Evolutionary conservation across 2,797 vertebrate genomes (phyloP), one percentile per base, ranked within the genome.

Genomic region (Hypotaenidia okinawae): DNA sequence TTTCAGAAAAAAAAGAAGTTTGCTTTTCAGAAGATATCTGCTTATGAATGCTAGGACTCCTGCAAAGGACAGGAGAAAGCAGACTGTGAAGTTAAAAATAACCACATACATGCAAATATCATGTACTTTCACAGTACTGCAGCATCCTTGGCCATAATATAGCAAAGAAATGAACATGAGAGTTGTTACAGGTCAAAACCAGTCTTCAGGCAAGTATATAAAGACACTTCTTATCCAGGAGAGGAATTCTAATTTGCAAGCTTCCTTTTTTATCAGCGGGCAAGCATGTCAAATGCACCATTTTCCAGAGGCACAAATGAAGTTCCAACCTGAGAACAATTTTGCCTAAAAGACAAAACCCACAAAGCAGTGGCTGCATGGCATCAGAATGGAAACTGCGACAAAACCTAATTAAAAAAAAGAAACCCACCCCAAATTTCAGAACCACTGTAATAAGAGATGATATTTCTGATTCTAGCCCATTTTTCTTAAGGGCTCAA

Each of bases 41-140:
- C 67, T 94, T 91, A 72, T 43, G 84, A 91, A 90, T 84, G 68
- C 41, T 93, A 89, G 72, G 77, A 90, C 58, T 91, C 57, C 41
- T 54, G 41, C 39, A 94, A 93, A 94, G 90, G 74, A 95, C 16
- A 21, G 22, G 69, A 80, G 92, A 94, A 35, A 89, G 68, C 93
- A 93, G 86, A 89, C 80, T 89, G 83, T 13, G 37, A 77, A 80
- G 72, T 58, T 96, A 94, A 96, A 96, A 95, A 93, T 95, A 95
- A 87, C 16, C 28, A 68, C 27, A 21, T 37, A 47, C 74, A 79
- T 93, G 85, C 49, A 90, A 90, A 93, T 87, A 87, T 25, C 61
- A 25, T 83, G 64, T 90, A 75, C 78, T 78, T 45, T n/a, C 77
- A 67, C 2, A 2, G 64, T 95, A 58, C 75, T 58, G 75, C 61